Percentiles rank a stretch among this genome's conserved stretches.
Conservation (phyloP, 92 coral and sea anemone genomes). For the Heliopora coerulea region DNA sequence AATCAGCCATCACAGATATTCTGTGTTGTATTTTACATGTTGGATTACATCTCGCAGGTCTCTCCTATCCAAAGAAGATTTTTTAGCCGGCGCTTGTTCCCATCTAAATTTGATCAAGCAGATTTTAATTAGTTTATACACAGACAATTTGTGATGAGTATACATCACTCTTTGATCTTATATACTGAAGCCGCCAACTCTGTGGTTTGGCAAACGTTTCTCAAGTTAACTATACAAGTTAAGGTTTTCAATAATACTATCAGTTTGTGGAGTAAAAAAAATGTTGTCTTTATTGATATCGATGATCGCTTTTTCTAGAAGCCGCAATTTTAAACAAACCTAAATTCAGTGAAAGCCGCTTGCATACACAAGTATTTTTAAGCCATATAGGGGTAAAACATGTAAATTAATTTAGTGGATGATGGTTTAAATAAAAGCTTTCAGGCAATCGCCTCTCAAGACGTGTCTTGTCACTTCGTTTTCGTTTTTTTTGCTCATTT, state of each 20-base stretch:
- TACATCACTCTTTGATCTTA: background rate
- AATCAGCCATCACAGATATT: no score
- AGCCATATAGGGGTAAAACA: slow-evolving; percentile 32
- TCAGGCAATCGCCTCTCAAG: background rate
- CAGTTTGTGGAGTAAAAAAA: slow-evolving; percentile 10
- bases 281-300: slow-evolving; percentile 43
- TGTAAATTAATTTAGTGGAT: slow-evolving; percentile 32
- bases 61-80: no score
- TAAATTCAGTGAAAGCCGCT: slow-evolving; percentile 30
- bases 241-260: background rate
- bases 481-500: slow-evolving; percentile 1
- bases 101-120: slow-evolving; percentile 3
- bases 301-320: slow-evolving; percentile 38
- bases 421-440: slow-evolving; percentile 5
- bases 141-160: slow-evolving; percentile 19
- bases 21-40: no score
- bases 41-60: no score
- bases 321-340: slow-evolving; percentile 41
- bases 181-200: background rate
- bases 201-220: background rate
- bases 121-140: slow-evolving; percentile 33
- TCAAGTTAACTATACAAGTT: background rate
- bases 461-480: background rate
- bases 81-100: no score
- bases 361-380: slow-evolving; percentile 34